Evolutionary conservation across 2,797 vertebrate species (phyloP).

Genomic region (Vultur gryphus): DNA sequence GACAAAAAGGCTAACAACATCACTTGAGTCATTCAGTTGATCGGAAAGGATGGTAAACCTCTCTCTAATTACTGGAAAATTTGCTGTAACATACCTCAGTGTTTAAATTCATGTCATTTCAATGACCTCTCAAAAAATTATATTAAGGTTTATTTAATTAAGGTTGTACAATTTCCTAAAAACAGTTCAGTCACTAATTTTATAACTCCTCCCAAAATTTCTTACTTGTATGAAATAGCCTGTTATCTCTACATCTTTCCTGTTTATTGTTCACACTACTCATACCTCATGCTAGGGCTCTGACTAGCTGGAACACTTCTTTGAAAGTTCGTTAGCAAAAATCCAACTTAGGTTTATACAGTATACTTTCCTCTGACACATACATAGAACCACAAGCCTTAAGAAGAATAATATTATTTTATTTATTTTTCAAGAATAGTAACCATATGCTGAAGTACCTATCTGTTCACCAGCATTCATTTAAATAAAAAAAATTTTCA

Average conservation of each 20-base stretch:
- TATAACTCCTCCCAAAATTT: neutral
- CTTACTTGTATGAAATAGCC: neutral
- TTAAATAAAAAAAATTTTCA: neutral
- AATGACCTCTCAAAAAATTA: neutral
- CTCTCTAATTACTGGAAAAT: neutral
- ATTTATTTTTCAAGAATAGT: neutral
- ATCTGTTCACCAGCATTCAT: neutral
- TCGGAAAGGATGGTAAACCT: neutral
- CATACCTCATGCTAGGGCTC: neutral
- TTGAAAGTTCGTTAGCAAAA: neutral
- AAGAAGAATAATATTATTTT: neutral
- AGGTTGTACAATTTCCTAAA: neutral
- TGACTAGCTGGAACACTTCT: neutral
- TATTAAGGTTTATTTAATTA: neutral
- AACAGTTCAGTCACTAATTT: neutral
- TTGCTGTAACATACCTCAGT: neutral
- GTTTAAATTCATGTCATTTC: neutral
- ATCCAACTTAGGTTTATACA: neutral
- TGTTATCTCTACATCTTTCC: neutral
- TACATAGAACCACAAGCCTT: neutral
- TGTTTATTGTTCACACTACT: neutral
- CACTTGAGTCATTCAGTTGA: neutral
- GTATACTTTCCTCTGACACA: too few species aligned
- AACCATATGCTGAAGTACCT: neutral
- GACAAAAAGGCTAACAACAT: neutral